Evolutionary conservation across 1,140 invertebrate genomes (phyloP).

Genomic region (Gonioctena quinquepunctata): DNA sequence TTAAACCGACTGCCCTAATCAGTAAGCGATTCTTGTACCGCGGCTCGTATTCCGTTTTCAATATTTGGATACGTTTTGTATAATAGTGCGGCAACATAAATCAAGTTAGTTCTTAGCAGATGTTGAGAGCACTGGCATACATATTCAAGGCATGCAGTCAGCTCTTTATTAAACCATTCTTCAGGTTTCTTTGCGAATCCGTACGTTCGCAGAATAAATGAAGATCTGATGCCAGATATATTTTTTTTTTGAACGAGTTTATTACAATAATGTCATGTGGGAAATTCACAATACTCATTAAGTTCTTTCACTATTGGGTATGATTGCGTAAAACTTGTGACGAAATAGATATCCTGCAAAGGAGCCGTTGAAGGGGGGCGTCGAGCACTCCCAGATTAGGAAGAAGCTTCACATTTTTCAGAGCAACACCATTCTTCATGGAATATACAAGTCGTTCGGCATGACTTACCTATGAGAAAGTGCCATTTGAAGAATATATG

Average conservation of each 20-base stretch:
- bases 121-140: background rate
- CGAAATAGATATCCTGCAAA: too few species aligned
- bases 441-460: too few species aligned
- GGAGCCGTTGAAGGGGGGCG: too few species aligned
- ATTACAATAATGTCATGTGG: background rate
- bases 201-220: constrained; percentile 8
- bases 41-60: background rate
- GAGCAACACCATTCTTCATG: too few species aligned
- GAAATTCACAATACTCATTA: background rate
- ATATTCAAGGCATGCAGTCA: constrained; percentile 7
- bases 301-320: too few species aligned
- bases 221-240: background rate
- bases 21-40: background rate
- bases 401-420: too few species aligned
- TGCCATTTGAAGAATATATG: too few species aligned
- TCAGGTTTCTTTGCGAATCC: constrained; percentile 4
- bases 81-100: background rate
- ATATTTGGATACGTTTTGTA: background rate
- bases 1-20: too few species aligned
- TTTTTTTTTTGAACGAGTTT: background rate
- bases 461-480: too few species aligned
- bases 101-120: background rate
- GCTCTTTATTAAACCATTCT: constrained; percentile 16
- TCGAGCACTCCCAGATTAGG: too few species aligned
- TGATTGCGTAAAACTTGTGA: too few species aligned